Percentiles rank a stretch among this genome's conserved stretches.
phyloP scores from a whole-genome alignment of 1,140 invertebrate species.

The Rhyacophila brunnea region DNA sequence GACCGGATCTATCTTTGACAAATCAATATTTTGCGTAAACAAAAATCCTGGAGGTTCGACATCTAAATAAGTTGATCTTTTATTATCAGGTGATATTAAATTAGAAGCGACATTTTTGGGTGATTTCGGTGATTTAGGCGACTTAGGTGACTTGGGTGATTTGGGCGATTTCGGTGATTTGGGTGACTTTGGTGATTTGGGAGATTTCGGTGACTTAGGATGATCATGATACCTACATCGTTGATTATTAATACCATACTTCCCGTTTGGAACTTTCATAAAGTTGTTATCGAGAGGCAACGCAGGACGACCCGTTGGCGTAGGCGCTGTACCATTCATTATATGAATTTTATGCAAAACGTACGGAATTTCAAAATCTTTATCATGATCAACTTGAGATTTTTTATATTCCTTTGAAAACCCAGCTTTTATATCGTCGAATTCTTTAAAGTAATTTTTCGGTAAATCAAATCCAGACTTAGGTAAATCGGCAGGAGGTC shows the following conservation, averaged over 20 bases:
- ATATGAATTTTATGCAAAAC: slow-evolving; percentile 78
- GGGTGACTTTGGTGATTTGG: slow-evolving; percentile 58
- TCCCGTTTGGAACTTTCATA: slow-evolving; percentile 46
- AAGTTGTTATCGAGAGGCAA: slow-evolving; percentile 48
- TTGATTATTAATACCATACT: slow-evolving; percentile 47
- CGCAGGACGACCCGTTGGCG: slow-evolving; percentile 46
- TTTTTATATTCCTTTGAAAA: slow-evolving; percentile 48
- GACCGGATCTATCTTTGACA: slow-evolving; percentile 67
- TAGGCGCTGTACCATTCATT: slow-evolving; percentile 76
- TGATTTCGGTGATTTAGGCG: slow-evolving; percentile 56
- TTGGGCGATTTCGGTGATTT: slow-evolving; percentile 57
- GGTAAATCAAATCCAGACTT: slow-evolving; percentile 58
- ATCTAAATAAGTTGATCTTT: slow-evolving; percentile 49
- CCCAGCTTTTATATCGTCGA: slow-evolving; percentile 54
- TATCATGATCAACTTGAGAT: slow-evolving; percentile 39
- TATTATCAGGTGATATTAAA: slow-evolving; percentile 43
- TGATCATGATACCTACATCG: slow-evolving; percentile 55
- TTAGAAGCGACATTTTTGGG: slow-evolving; percentile 54
- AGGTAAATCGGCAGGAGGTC: slow-evolving; percentile 44
- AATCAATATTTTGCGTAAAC: slow-evolving; percentile 69
- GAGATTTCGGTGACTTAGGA: slow-evolving; percentile 60
- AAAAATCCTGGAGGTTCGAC: slow-evolving; percentile 59
- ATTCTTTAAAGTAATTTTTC: slow-evolving; percentile 61
- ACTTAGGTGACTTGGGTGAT: slow-evolving; percentile 59
- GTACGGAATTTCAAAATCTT: slow-evolving; percentile 75